Conservation (phyloP, 2,888 invertebrate genomes). For the Neria commutata region DNA sequence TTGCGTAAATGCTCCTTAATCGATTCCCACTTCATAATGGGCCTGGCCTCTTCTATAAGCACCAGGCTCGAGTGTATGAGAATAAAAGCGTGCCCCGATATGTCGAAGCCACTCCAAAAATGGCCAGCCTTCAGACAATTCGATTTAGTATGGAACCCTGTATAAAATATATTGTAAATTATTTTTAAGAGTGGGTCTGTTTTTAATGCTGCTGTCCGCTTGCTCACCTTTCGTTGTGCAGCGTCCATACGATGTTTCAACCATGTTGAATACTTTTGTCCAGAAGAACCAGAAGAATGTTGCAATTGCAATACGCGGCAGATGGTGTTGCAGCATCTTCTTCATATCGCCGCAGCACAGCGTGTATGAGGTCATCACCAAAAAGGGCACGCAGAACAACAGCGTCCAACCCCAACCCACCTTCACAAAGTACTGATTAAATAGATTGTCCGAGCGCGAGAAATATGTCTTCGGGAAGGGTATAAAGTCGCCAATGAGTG, state of each 20-base stretch:
- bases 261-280: conserved; percentile 79
- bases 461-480: conserved; percentile 86
- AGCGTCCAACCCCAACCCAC: conserved; percentile 98
- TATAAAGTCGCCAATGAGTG: conserved; percentile 81
- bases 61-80: conserved; percentile 91
- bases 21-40: conserved; percentile 89
- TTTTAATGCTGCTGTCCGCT: too few relatives aligned
- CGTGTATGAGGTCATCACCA: conserved; percentile 79
- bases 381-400: conserved; percentile 76
- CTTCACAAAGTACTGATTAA: conserved; percentile 95
- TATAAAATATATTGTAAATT: conserved; percentile 9
- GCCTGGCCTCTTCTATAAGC: conserved; percentile 89
- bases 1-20: conserved; percentile 82
- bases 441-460: conserved; percentile 87
- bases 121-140: conserved; percentile 79
- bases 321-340: conserved; percentile 73
- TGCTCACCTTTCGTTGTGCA: conserved; percentile 68
- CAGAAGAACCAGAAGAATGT: conserved; percentile 88
- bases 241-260: conserved; percentile 81
- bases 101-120: conserved; percentile 92
- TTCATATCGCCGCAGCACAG: conserved; percentile 82
- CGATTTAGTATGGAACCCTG: conserved; percentile 68
- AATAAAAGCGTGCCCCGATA: conserved; percentile 96
- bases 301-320: conserved; percentile 76
- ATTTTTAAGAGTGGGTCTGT: too few relatives aligned